A percentile compares a stretch with the other conserved stretches of the same genome.
Conservation (phyloP, 2,113 vertebrate species). For the Stercorarius parasiticus region DNA sequence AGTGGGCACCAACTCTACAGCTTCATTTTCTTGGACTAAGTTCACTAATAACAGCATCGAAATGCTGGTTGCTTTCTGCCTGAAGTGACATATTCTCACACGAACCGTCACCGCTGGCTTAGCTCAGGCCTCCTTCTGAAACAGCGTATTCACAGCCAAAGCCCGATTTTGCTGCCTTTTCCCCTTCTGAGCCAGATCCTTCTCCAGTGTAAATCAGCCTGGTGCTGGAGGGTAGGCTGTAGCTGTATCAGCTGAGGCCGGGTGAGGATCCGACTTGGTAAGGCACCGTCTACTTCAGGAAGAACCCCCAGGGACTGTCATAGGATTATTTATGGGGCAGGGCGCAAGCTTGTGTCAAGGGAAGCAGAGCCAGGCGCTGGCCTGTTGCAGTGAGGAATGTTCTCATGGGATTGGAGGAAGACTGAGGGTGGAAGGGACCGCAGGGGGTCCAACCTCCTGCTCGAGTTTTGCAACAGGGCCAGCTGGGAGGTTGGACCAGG, state of each 20-base stretch:
- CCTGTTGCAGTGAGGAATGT: neutral
- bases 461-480: neutral
- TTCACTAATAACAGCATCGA: neutral
- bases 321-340: neutral
- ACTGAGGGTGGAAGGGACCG: neutral
- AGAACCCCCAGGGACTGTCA: neutral
- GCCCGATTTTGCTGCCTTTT: neutral
- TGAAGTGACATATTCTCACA: neutral
- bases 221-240: neutral
- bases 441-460: neutral
- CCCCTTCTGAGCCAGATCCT: neutral
- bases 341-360: neutral
- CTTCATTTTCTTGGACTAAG: neutral
- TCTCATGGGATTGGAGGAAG: neutral
- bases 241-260: neutral
- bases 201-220: neutral
- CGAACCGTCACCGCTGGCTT: accelerated
- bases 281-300: neutral
- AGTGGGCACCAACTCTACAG: neutral
- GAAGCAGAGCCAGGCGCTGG: neutral
- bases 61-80: neutral
- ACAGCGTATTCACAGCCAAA: no score
- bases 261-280: neutral
- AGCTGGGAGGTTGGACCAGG: neutral
- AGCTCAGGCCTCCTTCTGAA: neutral